These are phyloP conservation scores for Ceuthmochares aereus DNA, from an alignment of 2,113 vertebrate genomes.

Conservation along the genomic window DNA sequence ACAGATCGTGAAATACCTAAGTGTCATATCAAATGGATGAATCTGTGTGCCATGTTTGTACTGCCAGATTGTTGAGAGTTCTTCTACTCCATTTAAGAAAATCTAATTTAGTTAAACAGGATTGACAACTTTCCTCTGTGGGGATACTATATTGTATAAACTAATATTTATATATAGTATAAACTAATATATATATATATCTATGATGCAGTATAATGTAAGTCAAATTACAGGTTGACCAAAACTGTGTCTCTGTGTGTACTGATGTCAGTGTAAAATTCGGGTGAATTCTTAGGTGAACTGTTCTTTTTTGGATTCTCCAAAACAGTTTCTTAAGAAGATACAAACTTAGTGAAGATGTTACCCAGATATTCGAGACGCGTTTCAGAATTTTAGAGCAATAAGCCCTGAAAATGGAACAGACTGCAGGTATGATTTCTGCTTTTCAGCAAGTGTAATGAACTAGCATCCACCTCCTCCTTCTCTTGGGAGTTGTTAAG, in stretches of 20 bases:
- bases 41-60: neutral
- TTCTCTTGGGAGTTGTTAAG: neutral
- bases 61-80: neutral
- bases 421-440: neutral
- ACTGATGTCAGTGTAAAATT: neutral
- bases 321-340: neutral
- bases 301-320: neutral
- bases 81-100: neutral
- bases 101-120: neutral
- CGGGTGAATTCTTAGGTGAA: neutral
- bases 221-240: neutral
- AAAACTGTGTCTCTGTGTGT: fast-evolving
- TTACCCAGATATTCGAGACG: neutral
- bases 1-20: neutral
- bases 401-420: neutral
- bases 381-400: neutral
- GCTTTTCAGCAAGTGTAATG: neutral
- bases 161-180: neutral
- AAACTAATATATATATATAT: too few relatives aligned
- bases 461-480: neutral
- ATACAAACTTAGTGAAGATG: neutral
- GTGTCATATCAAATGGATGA: neutral
- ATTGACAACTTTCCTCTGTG: neutral
- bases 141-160: neutral
- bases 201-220: too few relatives aligned